Evolutionary conservation across 2,888 invertebrate species (phyloP), one percentile per base, ranked within the genome.

Genomic region (Dendrolimus houi): DNA sequence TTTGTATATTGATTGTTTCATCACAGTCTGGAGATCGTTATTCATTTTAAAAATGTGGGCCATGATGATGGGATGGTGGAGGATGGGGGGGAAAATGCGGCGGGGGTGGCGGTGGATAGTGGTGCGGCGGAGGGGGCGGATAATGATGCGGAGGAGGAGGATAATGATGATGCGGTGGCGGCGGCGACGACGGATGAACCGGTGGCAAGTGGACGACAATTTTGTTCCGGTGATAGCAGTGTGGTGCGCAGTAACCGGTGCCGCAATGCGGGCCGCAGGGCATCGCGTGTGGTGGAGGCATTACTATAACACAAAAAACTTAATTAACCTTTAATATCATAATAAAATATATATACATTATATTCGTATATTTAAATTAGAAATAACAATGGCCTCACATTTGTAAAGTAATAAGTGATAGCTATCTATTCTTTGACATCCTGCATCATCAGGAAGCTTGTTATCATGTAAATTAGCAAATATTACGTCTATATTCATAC

Each of bases 201-300:
- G 68, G 73, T 0, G 65, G 64, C n/a, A 58, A 63, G 29, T 66
- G 59, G n/a, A 64, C 52, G 7, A 61, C 61, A 10, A 73, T 64
- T 7, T 57, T 59, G 1, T 57, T 56, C 42, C 69, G 69, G 62
- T 70, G 65, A 63, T 73, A 75, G 68, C 86, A 86, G 65, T 79
- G 77, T 0, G 86, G 83, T 0, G 70, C 69, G 61, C 86, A 85
- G 62, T 63, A 62, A 1, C 75, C 78, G 0, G 70, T 74, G 1
- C 83, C 80, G 59, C 86, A 86, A 63, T 70, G 65, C 0, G 84
- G 81, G 0, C 85, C 84, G 60, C 86, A 86, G 1, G 84, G 84
- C 40, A 70, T 55, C 2, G 70, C 67, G 68, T 83, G 79, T 1
- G 83, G 85, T 0, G 84, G 83, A 2, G 81, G 73, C 87, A 87